Base-by-base conservation (phyloP, 2,797 vertebrate species). In the Pipistrellus nathusii region DNA sequence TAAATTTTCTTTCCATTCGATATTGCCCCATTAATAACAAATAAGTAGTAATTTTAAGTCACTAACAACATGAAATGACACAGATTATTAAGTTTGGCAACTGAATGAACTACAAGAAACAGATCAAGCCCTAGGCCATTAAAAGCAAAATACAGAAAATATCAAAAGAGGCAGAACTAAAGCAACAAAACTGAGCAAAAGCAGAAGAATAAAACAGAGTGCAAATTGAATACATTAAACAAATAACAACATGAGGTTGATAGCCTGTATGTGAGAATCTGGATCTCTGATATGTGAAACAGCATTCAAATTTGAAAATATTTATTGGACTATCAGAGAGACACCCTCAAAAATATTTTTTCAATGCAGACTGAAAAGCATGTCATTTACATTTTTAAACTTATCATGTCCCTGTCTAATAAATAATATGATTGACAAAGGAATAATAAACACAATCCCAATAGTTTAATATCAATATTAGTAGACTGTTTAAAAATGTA, bases 1-100 rank as follows among this genome's bases (percentile, higher is more conserved):
- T 85, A 69, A 77, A 55, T 78, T 90, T 94, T 95, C 55, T 68
- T 92, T 73, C n/a, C 46, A 68, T 81, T 68, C 55, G 6, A 17
- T 90, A 82, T 73, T 68, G 51, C 3, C 6, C 32, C 27, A 80
- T 32, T 38, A 85, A 82, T 25, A 95, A 77, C 1, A 86, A 55
- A 62, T 73, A 86, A 94, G 53, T 55, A 68, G 30, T 44, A 44
- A 83, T 89, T 72, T 81, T 89, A 86, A 85, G 55, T 81, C 59
- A 64, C 62, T 78, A 91, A 89, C 20, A 83, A 77, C 4, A 72
- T 18, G 35, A 76, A 55, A 1, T 91, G 88, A 64, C 35, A 77
- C 7, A 32, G 27, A n/a, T 21, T 87, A 12, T 41, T 88, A 64
- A 73, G 27, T 53, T 32, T 77, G 30, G 38, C 41, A 85, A 44